Base-by-base conservation (phyloP, 2,113 vertebrate species). In the Cyprinodon brontotheroides region DNA sequence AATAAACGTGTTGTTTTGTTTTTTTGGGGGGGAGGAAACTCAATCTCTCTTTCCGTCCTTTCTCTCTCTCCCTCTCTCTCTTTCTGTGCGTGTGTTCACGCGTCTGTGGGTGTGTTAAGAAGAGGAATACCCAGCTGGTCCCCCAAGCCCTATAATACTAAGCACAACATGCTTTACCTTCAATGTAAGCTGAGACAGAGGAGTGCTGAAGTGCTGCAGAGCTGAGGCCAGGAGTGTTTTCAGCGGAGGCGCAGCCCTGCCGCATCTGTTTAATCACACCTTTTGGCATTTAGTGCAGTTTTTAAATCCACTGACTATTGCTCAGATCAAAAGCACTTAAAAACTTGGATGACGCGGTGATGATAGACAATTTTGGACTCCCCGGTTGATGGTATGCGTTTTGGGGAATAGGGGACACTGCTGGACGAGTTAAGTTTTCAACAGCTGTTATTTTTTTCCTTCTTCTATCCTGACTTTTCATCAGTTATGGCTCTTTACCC, bases 71-170 rank as follows among this genome's bases (percentile, higher is more conserved):
- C 15, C 57, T 62, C 74, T 2, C 70, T 63, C 65, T 20, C 48
- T 39, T 13, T 40, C 48, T 41, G 67, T 9, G 74, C 6, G 74
- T 10, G 69, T 60, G 10, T 43, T 65, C 14, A 22, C 8, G 48
- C 29, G 62, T 77, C 74, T 68, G 66, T 40, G 61, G 70, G 61
- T 53, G 43, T 45, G 72, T 0, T 69, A 38, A 64, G 37, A 48
- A 48, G 88, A 88, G 89, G 76, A 88, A 81, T 84, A 91, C 76
- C 85, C 90, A 85, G 87, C 88, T 89, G 90, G 87, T 91, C 91
- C 90, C 90, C 81, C 82, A 78, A 90, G 86, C 88, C 91, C 90
- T 93, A 94, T 94, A 94, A 93, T 89, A 92, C 86, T 81, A 89
- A 89, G 89, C 89, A 88, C 89, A 82, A 91, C 89, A 83, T 84